Evolutionary conservation across 2,888 invertebrate genomes (phyloP).

Genomic region (Trichopoda pennipes): DNA sequence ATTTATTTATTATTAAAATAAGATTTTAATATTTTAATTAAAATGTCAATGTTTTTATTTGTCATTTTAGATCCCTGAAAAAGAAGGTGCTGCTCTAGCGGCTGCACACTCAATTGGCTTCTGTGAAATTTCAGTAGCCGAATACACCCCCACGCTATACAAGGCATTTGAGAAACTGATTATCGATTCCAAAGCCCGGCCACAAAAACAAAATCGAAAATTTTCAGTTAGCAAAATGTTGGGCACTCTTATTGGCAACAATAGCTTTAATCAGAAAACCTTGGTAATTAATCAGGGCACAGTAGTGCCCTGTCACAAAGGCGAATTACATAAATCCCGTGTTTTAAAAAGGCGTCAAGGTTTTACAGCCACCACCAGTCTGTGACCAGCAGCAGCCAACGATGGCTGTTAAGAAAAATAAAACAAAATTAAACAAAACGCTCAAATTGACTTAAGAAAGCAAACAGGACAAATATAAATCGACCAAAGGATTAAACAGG

Average conservation of each 20-base stretch:
- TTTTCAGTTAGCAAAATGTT: slow-evolving; percentile 91
- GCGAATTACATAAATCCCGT: slow-evolving; percentile 83
- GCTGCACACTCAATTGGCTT: slow-evolving; percentile 87
- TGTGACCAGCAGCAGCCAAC: slow-evolving; percentile 83
- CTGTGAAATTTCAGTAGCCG: slow-evolving; percentile 91
- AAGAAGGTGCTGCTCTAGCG: slow-evolving; percentile 86
- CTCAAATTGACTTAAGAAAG: slow-evolving; percentile 18
- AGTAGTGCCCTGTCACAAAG: slow-evolving; percentile 84
- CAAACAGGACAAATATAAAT: slow-evolving; percentile 54
- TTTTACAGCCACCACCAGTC: slow-evolving; percentile 85
- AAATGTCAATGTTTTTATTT: slow-evolving; percentile 4
- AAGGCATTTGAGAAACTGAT: slow-evolving; percentile 87
- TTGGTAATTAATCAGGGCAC: slow-evolving; percentile 82
- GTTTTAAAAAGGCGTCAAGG: slow-evolving; percentile 83
- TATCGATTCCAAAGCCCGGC: slow-evolving; percentile 84
- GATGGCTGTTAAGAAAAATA: slow-evolving; percentile 63
- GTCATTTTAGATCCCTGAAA: slow-evolving; percentile 85
- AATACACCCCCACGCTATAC: slow-evolving; percentile 88
- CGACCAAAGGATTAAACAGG: slow-evolving; percentile 16
- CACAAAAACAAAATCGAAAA: slow-evolving; percentile 85
- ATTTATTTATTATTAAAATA: too few relatives aligned
- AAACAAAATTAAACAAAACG: neutral
- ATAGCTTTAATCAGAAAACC: slow-evolving; percentile 74
- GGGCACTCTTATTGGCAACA: slow-evolving; percentile 79
- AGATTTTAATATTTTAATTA: neutral